Conservation (phyloP, 2,113 vertebrate species). For the Heterocephalus glaber region DNA sequence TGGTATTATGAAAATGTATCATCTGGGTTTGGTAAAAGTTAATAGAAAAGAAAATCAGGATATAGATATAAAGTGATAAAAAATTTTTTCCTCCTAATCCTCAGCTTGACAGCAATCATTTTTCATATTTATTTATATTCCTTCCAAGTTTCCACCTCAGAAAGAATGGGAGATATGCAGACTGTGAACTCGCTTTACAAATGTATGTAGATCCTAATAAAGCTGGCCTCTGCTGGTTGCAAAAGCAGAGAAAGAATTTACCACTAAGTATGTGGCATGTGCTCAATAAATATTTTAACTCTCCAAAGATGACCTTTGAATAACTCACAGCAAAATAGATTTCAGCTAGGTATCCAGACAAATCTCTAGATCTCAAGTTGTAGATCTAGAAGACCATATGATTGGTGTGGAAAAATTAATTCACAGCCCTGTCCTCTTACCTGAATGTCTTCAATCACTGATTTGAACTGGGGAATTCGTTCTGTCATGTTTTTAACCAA, state of each 20-base stretch:
- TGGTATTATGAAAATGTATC: constrained; percentile 5
- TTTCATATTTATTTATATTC: not conserved
- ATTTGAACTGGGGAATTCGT: constrained; percentile 94
- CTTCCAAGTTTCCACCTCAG: not conserved
- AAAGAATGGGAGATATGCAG: not conserved
- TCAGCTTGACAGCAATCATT: not conserved
- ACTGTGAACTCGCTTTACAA: not conserved
- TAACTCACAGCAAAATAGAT: not conserved
- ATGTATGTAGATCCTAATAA: not conserved
- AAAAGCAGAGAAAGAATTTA: constrained; percentile 34
- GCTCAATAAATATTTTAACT: not conserved
- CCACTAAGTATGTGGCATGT: not conserved
- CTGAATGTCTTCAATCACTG: constrained; percentile 95
- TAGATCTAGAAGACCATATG: not conserved
- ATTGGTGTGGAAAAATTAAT: not conserved
- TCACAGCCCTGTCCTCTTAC: constrained; percentile 78
- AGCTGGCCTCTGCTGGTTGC: not conserved
- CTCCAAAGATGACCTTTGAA: not conserved
- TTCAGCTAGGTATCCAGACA: not conserved
- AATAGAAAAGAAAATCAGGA: not conserved
- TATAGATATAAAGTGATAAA: not conserved
- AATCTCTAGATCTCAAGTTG: not conserved
- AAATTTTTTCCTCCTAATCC: not conserved
- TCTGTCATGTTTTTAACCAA: constrained; percentile 95
- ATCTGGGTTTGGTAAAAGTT: not conserved